phyloP scores from a whole-genome alignment of 2,797 vertebrate species.

The Cercopithecus neglectus region DNA sequence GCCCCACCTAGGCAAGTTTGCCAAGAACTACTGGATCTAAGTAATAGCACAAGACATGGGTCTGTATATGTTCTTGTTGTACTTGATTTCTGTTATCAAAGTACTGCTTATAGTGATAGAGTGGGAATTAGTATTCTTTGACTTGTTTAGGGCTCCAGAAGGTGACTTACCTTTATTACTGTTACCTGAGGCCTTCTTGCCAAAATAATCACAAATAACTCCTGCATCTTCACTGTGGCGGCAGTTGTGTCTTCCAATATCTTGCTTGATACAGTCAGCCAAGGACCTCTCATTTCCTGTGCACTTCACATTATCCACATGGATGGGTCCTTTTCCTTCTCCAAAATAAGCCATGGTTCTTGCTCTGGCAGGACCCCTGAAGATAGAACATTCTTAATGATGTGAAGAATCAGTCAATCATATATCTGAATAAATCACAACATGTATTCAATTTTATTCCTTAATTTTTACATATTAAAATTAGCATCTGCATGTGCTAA shows the following conservation, averaged over 20 bases:
- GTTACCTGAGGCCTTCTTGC: constrained; percentile 79
- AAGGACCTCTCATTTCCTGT: constrained; percentile 91
- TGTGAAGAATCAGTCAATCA: not conserved
- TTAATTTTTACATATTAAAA: not conserved
- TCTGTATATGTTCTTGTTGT: not conserved
- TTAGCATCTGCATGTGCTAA: not conserved
- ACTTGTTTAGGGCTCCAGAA: not conserved
- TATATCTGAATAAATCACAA: not conserved
- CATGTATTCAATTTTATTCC: not conserved
- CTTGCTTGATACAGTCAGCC: constrained; percentile 94
- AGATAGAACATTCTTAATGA: constrained; percentile 48
- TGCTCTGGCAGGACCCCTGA: constrained; percentile 92
- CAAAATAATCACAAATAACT: constrained; percentile 93
- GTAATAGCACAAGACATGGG: not conserved
- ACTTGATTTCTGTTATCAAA: not conserved
- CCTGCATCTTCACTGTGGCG: constrained; percentile 97
- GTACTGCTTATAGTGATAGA: not conserved
- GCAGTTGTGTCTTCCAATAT: constrained; percentile 94
- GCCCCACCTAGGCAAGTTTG: not conserved
- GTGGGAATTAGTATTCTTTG: not conserved
- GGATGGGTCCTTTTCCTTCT: constrained; percentile 95
- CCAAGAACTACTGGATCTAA: not conserved
- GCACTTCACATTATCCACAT: constrained; percentile 95
- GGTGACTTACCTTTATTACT: constrained; percentile 81
- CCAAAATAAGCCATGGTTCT: constrained; percentile 98